Base-by-base conservation (phyloP, 92 coral and sea anemone genomes). In the Phenganax stokvisi region DNA sequence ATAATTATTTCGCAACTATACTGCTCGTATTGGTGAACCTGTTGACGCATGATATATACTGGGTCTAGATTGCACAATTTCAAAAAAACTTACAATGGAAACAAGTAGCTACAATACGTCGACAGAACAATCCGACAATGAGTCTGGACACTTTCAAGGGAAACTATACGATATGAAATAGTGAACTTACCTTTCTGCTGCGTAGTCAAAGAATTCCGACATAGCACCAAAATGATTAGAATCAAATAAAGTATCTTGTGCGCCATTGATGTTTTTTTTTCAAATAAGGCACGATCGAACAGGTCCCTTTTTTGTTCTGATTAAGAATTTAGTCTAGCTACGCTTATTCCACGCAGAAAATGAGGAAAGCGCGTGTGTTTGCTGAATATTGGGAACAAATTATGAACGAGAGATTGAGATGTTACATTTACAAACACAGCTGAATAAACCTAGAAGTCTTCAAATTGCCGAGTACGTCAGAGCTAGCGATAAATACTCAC, bases 131-230 rank as follows among this genome's bases (percentile, higher is more conserved):
- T 20, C 25, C 15, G 15, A 59, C 65, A 59, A 7, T 12, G 15
- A 59, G 2, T 1, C 25, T 20, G 81, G 60, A 76, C 15, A 44
- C 60, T 57, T 60, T 76, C 56, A 0, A 25, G 8, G 25, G 55
- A 15, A 51, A 30, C 15, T 8, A 30, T 15, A 69, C 10, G 10
- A 27, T 6, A 69, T 69, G 9, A 51, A 30, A 3, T 47, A 20
- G 52, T 69, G 13, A 31, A 30, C 13, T 20, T 30, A 28, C 51
- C 54, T 28, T 20, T 51, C 7, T 3, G n/a, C 6, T 20, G 54
- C 63, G 57, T 9, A 67, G 29, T 76, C 25, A 12, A 57, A 59
- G 80, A 57, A 31, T 52, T 20, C 67, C 57, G 81, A 76, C n/a
- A 58, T 0, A 57, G 12, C 47, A 57, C 28, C 55, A 76, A 59